A percentile compares a stretch with the other conserved stretches of the same genome.
Evolutionary conservation across 92 coral and sea anemone genomes (phyloP).

Genomic region (Meandrina meandrites): DNA sequence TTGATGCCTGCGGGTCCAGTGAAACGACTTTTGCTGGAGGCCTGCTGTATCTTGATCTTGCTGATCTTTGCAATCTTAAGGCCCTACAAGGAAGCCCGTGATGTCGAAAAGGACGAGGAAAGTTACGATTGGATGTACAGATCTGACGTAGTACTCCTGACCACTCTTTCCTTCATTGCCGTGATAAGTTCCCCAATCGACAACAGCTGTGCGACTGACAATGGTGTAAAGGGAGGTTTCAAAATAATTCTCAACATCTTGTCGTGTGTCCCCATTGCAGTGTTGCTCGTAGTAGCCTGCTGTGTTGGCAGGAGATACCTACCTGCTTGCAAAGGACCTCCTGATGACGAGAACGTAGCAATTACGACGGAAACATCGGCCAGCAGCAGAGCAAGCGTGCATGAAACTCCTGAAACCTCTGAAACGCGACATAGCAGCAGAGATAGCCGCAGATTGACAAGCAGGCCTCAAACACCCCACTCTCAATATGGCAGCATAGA

Average conservation of each 20-base stretch:
- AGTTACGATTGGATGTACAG: conserved; percentile 77
- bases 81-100: conserved; percentile 73
- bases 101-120: conserved; percentile 29
- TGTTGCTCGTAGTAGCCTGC: conserved; percentile 29
- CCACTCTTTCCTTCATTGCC: conserved; percentile 72
- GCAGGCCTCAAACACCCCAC: neutral
- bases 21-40: conserved; percentile 62
- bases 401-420: neutral
- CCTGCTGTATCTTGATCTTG: conserved; percentile 71
- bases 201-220: conserved; percentile 10
- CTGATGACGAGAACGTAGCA: neutral
- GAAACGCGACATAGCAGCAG: neutral
- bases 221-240: conserved; percentile 1
- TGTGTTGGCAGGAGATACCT: conserved; percentile 26
- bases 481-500: neutral
- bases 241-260: conserved; percentile 39
- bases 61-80: conserved; percentile 66
- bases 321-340: neutral
- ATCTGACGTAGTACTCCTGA: conserved; percentile 78
- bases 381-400: neutral
- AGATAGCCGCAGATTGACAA: neutral
- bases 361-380: neutral
- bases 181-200: conserved; percentile 64
- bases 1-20: conserved; percentile 52
- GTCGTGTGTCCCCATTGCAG: conserved; percentile 72